A percentile compares a stretch with the other conserved stretches of the same genome.
These are phyloP conservation scores for Drosophila athabasca DNA, from an alignment of 1,140 invertebrate species.

Conservation along the genomic window DNA sequence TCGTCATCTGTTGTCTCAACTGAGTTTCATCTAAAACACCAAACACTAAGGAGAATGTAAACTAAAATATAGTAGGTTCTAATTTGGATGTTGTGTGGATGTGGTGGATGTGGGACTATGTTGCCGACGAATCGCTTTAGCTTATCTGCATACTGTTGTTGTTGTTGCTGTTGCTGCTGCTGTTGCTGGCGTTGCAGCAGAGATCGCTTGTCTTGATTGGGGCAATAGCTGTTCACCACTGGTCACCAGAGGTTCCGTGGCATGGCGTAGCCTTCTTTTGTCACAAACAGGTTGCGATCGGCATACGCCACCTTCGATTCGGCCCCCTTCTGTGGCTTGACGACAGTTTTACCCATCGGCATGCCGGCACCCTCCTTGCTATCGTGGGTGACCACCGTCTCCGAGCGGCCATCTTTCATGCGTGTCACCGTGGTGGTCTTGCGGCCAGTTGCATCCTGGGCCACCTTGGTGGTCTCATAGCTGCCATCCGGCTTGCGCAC, in stretches of 20 bases:
- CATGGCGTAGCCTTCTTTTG: conserved; percentile 83
- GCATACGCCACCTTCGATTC: conserved; percentile 15
- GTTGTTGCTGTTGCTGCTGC: conserved; percentile 46
- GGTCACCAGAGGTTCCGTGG: conserved; percentile 83
- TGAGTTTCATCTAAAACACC: conserved; percentile 84
- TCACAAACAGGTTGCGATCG: conserved; percentile 79
- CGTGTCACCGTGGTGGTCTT: conserved; percentile 80
- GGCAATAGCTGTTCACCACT: conserved; percentile 80
- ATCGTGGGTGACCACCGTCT: conserved; percentile 68
- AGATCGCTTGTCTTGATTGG: conserved; percentile 74
- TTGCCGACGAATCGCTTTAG: conserved; percentile 75
- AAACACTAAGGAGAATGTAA: conserved; percentile 81
- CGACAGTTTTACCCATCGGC: conserved; percentile 3
- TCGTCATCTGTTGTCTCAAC: conserved; percentile 82
- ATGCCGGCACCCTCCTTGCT: conserved; percentile 13
- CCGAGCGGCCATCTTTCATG: conserved; percentile 65
- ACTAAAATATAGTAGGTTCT: conserved; percentile 81
- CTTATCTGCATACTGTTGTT: conserved; percentile 65
- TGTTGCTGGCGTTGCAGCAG: conserved; percentile 38
- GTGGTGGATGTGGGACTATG: conserved; percentile 65
- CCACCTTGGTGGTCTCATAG: conserved; percentile 78
- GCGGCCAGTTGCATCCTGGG: conserved; percentile 73
- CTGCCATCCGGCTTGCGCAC: conserved; percentile 80
- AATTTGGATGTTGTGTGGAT: conserved; percentile 74
- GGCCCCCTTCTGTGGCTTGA: neutral